These are phyloP conservation scores for Cepaea nemoralis DNA, from an alignment of 1,140 invertebrate genomes.

Conservation along the genomic window DNA sequence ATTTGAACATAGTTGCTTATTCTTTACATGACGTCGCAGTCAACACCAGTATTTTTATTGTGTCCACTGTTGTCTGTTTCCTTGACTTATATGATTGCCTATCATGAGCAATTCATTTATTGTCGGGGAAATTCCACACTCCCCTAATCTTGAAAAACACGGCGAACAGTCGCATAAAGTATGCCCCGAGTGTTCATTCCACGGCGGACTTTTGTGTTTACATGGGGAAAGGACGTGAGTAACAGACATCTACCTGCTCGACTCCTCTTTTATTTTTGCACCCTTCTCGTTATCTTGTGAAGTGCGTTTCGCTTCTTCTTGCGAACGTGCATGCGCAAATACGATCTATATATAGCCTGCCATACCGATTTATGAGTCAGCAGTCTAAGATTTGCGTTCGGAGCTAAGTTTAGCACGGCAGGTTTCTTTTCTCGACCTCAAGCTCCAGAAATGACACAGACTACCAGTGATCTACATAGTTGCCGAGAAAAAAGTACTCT, in stretches of 20 bases:
- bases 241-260: background rate
- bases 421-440: constrained; percentile 8
- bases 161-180: no score
- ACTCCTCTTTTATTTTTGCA: background rate
- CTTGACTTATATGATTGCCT: no score
- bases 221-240: background rate
- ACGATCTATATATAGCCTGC: constrained; percentile 9
- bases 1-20: no score
- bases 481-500: background rate
- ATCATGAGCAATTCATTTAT: no score
- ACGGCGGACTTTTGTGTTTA: background rate
- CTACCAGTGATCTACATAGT: background rate
- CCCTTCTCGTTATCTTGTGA: background rate
- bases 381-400: background rate
- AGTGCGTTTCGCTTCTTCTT: background rate
- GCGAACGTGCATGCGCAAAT: background rate
- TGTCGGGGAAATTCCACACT: no score
- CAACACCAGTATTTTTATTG: no score
- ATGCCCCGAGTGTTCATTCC: no score
- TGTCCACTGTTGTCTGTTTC: no score
- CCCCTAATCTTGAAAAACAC: no score
- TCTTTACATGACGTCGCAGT: no score
- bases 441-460: background rate
- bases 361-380: constrained; percentile 11
- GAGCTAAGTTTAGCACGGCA: background rate